A percentile compares a stretch with the other conserved stretches of the same genome.
phyloP scores from a whole-genome alignment of 2,888 invertebrate species.

The Zhengitettix transpicula region DNA sequence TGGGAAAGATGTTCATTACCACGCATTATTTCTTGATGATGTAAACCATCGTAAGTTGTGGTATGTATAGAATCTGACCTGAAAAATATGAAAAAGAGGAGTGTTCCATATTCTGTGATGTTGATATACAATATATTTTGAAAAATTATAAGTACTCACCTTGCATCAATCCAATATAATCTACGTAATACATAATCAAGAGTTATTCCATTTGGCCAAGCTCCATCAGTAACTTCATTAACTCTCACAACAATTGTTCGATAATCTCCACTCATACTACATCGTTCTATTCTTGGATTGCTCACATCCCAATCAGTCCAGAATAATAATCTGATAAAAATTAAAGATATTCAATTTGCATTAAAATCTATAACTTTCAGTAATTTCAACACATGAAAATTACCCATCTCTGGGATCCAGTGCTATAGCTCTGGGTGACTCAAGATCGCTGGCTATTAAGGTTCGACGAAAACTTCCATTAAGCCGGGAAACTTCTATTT shows the following conservation, averaged over 20 bases:
- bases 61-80: constrained; percentile 77
- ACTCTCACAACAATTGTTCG: constrained; percentile 42
- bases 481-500: constrained; percentile 62
- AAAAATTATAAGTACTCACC: constrained; percentile 20
- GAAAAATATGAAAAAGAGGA: background rate
- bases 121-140: background rate
- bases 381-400: constrained; percentile 12
- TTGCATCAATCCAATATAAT: constrained; percentile 78
- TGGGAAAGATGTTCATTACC: constrained; percentile 63
- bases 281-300: constrained; percentile 65
- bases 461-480: constrained; percentile 63
- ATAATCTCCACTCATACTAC: constrained; percentile 57
- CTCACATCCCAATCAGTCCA: constrained; percentile 79
- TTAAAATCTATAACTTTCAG: background rate
- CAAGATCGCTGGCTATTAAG: constrained; percentile 64
- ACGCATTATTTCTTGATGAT: constrained; percentile 49
- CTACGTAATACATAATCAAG: constrained; percentile 55
- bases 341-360: background rate
- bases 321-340: constrained; percentile 41
- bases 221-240: constrained; percentile 39
- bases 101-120: background rate
- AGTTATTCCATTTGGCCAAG: constrained; percentile 74
- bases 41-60: constrained; percentile 60
- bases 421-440: constrained; percentile 67
- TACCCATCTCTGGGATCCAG: constrained; percentile 60